A percentile compares a stretch with the other conserved stretches of the same genome.
Evolutionary conservation across 1,140 invertebrate genomes (phyloP).

Genomic region (Drosophila suzukii): DNA sequence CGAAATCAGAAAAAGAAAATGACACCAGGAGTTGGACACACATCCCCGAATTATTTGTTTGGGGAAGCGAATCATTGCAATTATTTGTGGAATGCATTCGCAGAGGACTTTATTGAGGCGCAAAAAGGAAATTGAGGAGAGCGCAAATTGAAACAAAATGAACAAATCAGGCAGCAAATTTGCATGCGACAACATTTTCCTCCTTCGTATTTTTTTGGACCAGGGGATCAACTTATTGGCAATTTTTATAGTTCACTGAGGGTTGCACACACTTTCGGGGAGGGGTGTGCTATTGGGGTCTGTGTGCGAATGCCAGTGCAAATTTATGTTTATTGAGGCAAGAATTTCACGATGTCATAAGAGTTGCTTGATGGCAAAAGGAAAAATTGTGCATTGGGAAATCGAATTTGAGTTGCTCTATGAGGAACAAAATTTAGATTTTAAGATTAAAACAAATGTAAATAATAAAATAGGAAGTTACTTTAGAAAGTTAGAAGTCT

Average conservation of each 20-base stretch:
- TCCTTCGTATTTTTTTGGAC: slow-evolving; percentile 14
- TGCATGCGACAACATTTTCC: slow-evolving; percentile 77
- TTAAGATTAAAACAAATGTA: neutral
- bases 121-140: slow-evolving; percentile 40
- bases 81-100: slow-evolving; percentile 76
- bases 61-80: slow-evolving; percentile 58
- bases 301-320: slow-evolving; percentile 49
- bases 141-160: slow-evolving; percentile 78
- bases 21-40: slow-evolving; percentile 19
- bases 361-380: slow-evolving; percentile 35
- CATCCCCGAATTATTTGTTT: slow-evolving; percentile 38
- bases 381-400: neutral
- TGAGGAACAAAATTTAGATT: neutral
- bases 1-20: slow-evolving; percentile 42
- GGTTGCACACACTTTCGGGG: slow-evolving; percentile 30
- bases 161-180: slow-evolving; percentile 80
- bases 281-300: slow-evolving; percentile 19
- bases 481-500: too few relatives aligned
- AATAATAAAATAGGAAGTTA: neutral
- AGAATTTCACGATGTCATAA: slow-evolving; percentile 73
- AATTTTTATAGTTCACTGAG: slow-evolving; percentile 63
- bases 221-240: slow-evolving; percentile 69
- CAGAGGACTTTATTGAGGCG: slow-evolving; percentile 61
- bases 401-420: slow-evolving; percentile 29
- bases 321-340: slow-evolving; percentile 79